Evolutionary conservation across 1,140 invertebrate genomes (phyloP), one percentile per base, ranked within the genome.

Genomic region (Epicauta chinensis): DNA sequence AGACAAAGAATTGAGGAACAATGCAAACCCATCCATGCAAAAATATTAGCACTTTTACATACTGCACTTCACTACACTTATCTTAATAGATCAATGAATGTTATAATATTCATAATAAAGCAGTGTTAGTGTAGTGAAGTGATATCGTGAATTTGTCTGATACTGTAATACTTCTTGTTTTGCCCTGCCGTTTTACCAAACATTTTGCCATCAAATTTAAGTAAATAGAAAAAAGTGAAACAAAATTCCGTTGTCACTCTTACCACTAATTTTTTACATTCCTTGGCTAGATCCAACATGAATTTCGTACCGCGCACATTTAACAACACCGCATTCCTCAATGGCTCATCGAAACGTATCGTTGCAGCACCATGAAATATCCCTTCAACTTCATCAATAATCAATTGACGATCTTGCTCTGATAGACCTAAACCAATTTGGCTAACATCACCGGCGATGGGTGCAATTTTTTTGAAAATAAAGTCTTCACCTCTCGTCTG

Each of bases 391-490:
- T 88, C 74, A 3, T 79, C 71, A 9, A 62, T 60, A 0, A 81
- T 56, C 2, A 58, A 66, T 23, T 64, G 55, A 36, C 69, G 63
- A 44, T 81, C 77, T 2, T 67, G 38, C 3, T 62, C 44, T 2
- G 63, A 51, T 2, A 82, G 67, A 0, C 78, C 80, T 4, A 82
- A 62, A 9, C 71, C 71, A 12, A 79, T 77, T 14, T 77, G 60
- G 3, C 80, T 71, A 1, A 93, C 84, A 71, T 98, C 93, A 1
- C 93, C 93, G 17, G 72, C 67, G 2, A 97, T 78, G 1, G 85
- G 75, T n/a, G 76, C 68, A 36, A 96, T 74, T 65, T 87, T 83
- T 40, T 81, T 71, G 15, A 80, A 63, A 11, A 67, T 57, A 7
- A 23, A 23, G 6, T 59, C 56, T 12, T 43, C 52, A 4, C 63